Conservation (phyloP, 1,140 invertebrate genomes). For the Macrotrachela quadricornifera region DNA sequence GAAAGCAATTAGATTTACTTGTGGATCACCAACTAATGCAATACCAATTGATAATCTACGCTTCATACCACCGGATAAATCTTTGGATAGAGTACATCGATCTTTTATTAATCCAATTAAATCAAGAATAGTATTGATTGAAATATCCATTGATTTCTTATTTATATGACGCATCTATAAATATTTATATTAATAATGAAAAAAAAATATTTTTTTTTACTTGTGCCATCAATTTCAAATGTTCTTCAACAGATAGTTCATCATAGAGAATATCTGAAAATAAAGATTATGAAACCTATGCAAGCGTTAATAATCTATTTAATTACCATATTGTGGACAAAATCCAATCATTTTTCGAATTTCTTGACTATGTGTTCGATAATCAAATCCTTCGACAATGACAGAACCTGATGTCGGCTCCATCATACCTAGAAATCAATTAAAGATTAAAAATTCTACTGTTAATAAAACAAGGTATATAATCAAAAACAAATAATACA, state of each 20-base stretch:
- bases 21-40: conserved; percentile 7
- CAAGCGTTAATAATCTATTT: too few species aligned
- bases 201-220: conserved; percentile 15
- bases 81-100: conserved; percentile 42
- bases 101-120: conserved; percentile 40
- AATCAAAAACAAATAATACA: too few species aligned
- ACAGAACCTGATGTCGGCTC: conserved; percentile 2
- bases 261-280: conserved; percentile 54
- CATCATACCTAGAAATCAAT: neutral
- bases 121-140: conserved; percentile 32
- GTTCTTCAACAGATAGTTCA: conserved; percentile 64
- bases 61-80: conserved; percentile 17
- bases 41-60: conserved; percentile 3
- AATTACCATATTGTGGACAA: conserved; percentile 7
- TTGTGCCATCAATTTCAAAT: conserved; percentile 58
- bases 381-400: neutral
- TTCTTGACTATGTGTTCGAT: conserved; percentile 3
- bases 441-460: too few species aligned
- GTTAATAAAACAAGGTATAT: too few species aligned
- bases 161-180: conserved; percentile 42
- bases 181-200: neutral
- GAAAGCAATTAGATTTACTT: too few species aligned
- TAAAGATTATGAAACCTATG: too few species aligned
- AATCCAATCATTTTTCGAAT: conserved; percentile 4
- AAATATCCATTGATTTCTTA: conserved; percentile 32